Conservation (phyloP, 2,888 invertebrate genomes). For the Harpagoxenus sublaevis region DNA sequence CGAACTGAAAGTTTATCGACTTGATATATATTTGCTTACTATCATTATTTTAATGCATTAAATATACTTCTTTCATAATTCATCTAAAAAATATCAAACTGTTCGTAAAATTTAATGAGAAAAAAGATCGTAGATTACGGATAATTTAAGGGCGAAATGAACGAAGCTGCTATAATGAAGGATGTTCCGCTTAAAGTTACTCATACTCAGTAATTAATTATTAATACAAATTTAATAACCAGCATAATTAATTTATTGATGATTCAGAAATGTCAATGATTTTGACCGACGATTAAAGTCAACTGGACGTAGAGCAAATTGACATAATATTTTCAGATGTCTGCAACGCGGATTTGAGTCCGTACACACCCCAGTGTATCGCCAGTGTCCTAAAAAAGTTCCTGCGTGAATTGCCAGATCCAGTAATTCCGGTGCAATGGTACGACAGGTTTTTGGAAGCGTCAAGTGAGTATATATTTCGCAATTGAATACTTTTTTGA, state of each 20-base stretch:
- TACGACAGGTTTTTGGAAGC: conserved; percentile 91
- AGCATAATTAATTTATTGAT: not conserved
- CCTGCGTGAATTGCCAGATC: conserved; percentile 91
- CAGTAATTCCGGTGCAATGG: conserved; percentile 91
- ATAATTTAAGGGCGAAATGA: not conserved
- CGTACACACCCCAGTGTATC: conserved; percentile 87
- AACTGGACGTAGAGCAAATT: not conserved
- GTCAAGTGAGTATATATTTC: conserved; percentile 83
- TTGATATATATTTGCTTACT: not conserved
- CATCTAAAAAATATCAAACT: not conserved
- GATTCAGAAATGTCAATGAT: not conserved
- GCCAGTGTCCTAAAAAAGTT: conserved; percentile 91
- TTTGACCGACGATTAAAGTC: not conserved
- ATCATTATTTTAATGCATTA: not conserved
- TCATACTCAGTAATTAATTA: not conserved
- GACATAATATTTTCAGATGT: conserved; percentile 80
- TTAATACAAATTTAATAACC: not conserved
- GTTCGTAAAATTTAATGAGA: not conserved
- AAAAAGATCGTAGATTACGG: not conserved
- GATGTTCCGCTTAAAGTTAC: not conserved
- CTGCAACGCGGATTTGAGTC: conserved; percentile 86
- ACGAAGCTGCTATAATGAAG: not conserved
- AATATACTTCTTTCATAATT: not conserved
- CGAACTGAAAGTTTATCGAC: not conserved
- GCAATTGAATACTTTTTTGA: not conserved